Evolutionary conservation across 2,888 invertebrate genomes (phyloP).

Genomic region (Trichogramma evanescens): DNA sequence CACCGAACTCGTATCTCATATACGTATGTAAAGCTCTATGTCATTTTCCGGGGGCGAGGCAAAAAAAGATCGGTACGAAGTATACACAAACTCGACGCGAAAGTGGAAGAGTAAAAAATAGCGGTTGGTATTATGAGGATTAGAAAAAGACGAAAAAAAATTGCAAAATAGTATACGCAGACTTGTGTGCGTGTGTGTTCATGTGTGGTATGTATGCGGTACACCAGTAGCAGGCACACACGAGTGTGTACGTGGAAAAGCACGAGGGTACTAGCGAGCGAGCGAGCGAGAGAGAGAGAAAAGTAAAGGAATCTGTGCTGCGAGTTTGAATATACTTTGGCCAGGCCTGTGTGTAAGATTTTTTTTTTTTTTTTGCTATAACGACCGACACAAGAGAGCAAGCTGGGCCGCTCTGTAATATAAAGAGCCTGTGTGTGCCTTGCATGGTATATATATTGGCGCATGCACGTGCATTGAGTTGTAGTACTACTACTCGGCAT

Average conservation of each 20-base stretch:
- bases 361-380: not conserved
- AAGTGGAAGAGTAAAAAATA: too few relatives aligned
- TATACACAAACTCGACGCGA: too few relatives aligned
- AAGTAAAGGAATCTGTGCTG: not conserved
- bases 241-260: not conserved
- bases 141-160: constrained; percentile 1
- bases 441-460: not conserved
- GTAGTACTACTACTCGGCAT: not conserved
- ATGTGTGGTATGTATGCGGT: not conserved
- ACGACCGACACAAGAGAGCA: constrained; percentile 22
- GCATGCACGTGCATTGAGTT: not conserved
- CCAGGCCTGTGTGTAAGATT: too few relatives aligned
- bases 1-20: too few relatives aligned
- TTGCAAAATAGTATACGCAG: not conserved
- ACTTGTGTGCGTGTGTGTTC: not conserved
- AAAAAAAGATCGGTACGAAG: too few relatives aligned
- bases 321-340: too few relatives aligned
- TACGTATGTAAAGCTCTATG: too few relatives aligned
- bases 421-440: not conserved
- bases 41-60: too few relatives aligned
- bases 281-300: not conserved
- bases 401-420: constrained; percentile 1
- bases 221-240: not conserved
- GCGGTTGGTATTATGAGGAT: too few relatives aligned
- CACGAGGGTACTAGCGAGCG: not conserved